Conservation (phyloP, 2,888 invertebrate species). For the Alentia gelatinosa region DNA sequence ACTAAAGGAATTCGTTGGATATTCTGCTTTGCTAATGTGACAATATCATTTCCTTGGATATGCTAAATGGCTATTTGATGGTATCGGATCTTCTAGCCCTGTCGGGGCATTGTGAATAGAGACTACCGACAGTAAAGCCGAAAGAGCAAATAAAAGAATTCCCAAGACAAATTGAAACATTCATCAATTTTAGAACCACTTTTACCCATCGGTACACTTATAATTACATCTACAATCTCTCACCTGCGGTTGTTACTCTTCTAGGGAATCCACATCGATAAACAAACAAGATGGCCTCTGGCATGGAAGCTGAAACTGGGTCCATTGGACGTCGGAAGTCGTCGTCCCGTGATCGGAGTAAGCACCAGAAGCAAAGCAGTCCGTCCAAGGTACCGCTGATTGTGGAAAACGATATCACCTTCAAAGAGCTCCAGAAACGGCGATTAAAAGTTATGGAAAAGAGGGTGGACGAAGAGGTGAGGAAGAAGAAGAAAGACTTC, state of each 20-base stretch:
- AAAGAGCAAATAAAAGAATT: no score
- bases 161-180: no score
- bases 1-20: no score
- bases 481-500: slow-evolving; percentile 63
- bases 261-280: slow-evolving; percentile 26
- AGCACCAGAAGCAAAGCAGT: background rate
- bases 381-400: slow-evolving; percentile 46
- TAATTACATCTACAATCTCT: background rate
- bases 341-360: background rate
- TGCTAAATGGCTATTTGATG: no score
- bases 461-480: slow-evolving; percentile 63
- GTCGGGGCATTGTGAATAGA: no score
- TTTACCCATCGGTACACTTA: no score
- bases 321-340: slow-evolving; percentile 13
- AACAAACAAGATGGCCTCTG: slow-evolving; percentile 31
- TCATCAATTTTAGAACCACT: no score
- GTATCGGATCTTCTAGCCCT: no score
- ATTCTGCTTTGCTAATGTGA: no score
- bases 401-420: slow-evolving; percentile 61
- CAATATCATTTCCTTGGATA: no score
- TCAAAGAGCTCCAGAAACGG: slow-evolving; percentile 61
- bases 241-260: slow-evolving; percentile 21
- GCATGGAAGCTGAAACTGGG: slow-evolving; percentile 34
- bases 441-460: slow-evolving; percentile 65
- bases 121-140: no score